Evolutionary conservation across 2,113 vertebrate genomes (phyloP).

Genomic region (Cyanoramphus novaezelandiae): DNA sequence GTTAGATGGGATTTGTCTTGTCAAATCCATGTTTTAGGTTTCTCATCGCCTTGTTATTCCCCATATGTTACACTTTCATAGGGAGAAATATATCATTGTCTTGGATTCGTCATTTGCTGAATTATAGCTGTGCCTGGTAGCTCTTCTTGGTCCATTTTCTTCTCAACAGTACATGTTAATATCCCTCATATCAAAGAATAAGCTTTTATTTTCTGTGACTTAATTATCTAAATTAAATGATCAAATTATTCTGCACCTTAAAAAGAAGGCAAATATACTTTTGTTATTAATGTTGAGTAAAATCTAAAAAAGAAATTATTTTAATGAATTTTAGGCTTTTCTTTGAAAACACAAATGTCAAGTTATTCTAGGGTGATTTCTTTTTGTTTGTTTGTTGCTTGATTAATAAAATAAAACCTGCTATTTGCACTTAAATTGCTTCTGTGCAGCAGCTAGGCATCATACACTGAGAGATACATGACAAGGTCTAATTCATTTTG

Average conservation of each 20-base stretch:
- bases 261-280: background rate
- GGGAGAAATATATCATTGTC: background rate
- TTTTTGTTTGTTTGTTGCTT: background rate
- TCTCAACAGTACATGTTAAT: background rate
- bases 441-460: background rate
- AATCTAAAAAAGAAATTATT: background rate
- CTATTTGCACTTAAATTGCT: background rate
- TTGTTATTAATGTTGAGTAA: background rate
- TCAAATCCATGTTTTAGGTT: background rate
- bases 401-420: background rate
- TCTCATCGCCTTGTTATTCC: background rate
- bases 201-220: background rate
- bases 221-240: background rate
- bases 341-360: background rate
- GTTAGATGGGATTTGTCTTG: background rate
- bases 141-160: background rate
- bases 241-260: background rate
- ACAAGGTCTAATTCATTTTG: background rate
- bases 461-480: accelerated
- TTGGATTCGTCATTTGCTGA: background rate
- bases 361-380: background rate
- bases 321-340: background rate
- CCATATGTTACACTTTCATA: background rate
- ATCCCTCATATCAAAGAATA: background rate
- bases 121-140: background rate